These are phyloP conservation scores for Enteromius unitaeniatus DNA, from an alignment of 2,797 vertebrate species.

Conservation along the genomic window DNA sequence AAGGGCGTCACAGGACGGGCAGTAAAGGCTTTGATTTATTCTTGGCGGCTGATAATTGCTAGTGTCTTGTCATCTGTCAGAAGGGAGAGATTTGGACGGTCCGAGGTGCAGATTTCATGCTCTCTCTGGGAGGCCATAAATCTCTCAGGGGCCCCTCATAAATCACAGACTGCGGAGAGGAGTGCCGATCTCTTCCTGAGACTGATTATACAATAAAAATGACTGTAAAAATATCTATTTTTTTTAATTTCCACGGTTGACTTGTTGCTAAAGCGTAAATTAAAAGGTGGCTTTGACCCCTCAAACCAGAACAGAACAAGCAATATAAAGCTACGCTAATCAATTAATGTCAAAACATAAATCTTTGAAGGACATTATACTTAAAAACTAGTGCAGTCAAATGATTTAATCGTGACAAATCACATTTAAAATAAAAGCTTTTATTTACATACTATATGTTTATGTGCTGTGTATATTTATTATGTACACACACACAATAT, in stretches of 20 bases:
- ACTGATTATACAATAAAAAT: slow-evolving; percentile 64
- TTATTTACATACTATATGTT: too few species aligned
- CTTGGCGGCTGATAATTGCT: slow-evolving; percentile 84
- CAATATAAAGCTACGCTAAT: background rate
- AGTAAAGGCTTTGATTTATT: slow-evolving; percentile 84
- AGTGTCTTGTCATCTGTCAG: slow-evolving; percentile 79
- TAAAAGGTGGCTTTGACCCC: background rate
- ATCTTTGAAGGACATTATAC: background rate
- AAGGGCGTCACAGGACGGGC: slow-evolving; percentile 69
- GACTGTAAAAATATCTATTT: slow-evolving; percentile 35
- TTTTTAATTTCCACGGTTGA: background rate
- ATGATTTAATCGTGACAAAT: too few species aligned
- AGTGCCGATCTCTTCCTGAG: slow-evolving; percentile 51
- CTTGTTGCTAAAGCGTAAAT: background rate
- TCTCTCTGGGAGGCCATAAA: slow-evolving; percentile 74
- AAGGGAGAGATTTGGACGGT: slow-evolving; percentile 58
- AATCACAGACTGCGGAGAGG: slow-evolving; percentile 72
- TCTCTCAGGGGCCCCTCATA: slow-evolving; percentile 72
- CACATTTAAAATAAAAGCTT: too few species aligned
- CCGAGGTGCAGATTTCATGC: slow-evolving; percentile 62
- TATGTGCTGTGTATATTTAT: too few species aligned
- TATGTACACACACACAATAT: too few species aligned
- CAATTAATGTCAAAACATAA: background rate
- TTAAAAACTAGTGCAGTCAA: too few species aligned
- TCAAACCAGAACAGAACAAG: background rate